A percentile compares a stretch with the other conserved stretches of the same genome.
Conservation (phyloP, 2,888 invertebrate genomes). For the Autographa pulchrina region DNA sequence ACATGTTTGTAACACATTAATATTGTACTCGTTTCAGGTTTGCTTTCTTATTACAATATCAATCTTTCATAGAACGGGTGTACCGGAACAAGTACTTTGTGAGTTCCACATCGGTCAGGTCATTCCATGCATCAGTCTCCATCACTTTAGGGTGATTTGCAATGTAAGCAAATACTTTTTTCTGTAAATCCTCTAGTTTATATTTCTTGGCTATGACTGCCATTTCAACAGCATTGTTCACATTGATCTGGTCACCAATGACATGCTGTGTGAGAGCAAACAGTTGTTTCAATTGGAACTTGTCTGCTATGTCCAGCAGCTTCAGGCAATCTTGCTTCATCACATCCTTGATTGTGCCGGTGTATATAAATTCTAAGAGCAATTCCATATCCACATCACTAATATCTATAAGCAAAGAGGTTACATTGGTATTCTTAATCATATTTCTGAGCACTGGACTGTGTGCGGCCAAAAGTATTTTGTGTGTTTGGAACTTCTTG, state of each 20-base stretch:
- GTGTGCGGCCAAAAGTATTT: conserved; percentile 76
- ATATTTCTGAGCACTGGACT: conserved; percentile 73
- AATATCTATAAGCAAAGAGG: conserved; percentile 67
- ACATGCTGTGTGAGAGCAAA: conserved; percentile 68
- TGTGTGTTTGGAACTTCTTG: conserved; percentile 74
- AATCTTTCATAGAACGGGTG: conserved; percentile 47
- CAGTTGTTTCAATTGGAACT: conserved; percentile 71
- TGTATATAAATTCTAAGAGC: conserved; percentile 78
- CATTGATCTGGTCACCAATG: conserved; percentile 70
- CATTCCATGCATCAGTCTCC: conserved; percentile 74
- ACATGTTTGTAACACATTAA: conserved; percentile 16
- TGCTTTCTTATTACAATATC: conserved; percentile 18
- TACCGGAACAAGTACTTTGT: conserved; percentile 74
- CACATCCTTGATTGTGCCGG: conserved; percentile 74
- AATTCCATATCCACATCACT: conserved; percentile 74
- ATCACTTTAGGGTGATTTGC: conserved; percentile 73
- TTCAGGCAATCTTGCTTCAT: conserved; percentile 69
- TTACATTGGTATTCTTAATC: conserved; percentile 64
- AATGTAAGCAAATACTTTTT: conserved; percentile 73
- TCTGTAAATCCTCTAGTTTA: conserved; percentile 68
- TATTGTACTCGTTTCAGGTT: conserved; percentile 39
- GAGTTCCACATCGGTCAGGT: conserved; percentile 75
- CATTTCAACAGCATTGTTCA: conserved; percentile 76
- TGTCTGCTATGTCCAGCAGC: conserved; percentile 72
- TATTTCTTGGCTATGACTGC: conserved; percentile 77